A percentile compares a stretch with the other conserved stretches of the same genome.
Conservation (phyloP, 2,113 vertebrate genomes). For the Aptenodytes forsteri region DNA sequence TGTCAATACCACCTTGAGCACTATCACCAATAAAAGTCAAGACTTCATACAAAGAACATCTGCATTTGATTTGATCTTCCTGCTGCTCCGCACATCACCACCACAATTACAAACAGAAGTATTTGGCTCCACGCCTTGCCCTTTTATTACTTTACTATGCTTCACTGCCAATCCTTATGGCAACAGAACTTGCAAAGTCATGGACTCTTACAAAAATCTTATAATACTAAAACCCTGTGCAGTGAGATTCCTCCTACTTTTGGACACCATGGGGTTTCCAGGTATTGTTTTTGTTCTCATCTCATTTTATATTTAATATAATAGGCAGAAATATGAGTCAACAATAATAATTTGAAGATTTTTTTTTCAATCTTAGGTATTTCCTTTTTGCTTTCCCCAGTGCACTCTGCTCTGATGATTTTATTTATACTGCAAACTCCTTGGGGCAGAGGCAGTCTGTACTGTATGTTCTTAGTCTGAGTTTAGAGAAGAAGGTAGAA, state of each 20-base stretch:
- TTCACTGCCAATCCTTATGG: slow-evolving; percentile 64
- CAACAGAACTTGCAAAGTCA: slow-evolving; percentile 71
- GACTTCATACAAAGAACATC: slow-evolving; percentile 18
- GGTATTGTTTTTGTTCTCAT: slow-evolving; percentile 61
- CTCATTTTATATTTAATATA: slow-evolving; percentile 54
- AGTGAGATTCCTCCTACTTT: background rate
- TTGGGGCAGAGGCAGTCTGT: background rate
- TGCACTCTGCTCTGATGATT: background rate
- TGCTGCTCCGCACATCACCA: slow-evolving; percentile 60
- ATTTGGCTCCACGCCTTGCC: slow-evolving; percentile 48
- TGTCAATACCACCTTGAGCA: slow-evolving; percentile 30
- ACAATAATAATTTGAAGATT: slow-evolving; percentile 31
- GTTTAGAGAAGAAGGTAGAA: background rate
- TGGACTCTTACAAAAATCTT: slow-evolving; percentile 42
- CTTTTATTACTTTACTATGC: slow-evolving; percentile 67
- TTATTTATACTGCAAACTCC: background rate
- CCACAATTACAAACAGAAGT: slow-evolving; percentile 66
- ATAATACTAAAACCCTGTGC: background rate
- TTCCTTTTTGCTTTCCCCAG: slow-evolving; percentile 39
- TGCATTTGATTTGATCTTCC: slow-evolving; percentile 62
- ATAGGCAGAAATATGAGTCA: slow-evolving; percentile 68
- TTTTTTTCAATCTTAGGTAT: background rate
- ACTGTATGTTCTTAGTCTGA: background rate
- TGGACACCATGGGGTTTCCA: slow-evolving; percentile 38
- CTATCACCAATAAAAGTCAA: slow-evolving; percentile 15